A percentile compares a stretch with the other conserved stretches of the same genome.
Evolutionary conservation across 2,113 vertebrate genomes (phyloP).

Genomic region (Cephalopterus ornatus): DNA sequence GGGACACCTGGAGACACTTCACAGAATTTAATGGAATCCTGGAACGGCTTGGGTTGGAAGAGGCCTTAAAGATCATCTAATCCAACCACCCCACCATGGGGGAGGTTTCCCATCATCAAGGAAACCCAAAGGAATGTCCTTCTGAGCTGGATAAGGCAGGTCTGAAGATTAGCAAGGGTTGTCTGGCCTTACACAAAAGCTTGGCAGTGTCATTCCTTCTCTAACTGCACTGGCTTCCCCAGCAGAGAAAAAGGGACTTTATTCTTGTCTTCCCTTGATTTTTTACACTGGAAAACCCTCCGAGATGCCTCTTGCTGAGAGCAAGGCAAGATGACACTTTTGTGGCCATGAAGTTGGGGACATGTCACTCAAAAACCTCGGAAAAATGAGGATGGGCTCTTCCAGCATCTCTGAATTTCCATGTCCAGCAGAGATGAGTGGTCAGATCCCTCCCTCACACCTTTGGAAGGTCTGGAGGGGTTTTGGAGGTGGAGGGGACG

Average conservation of each 20-base stretch:
- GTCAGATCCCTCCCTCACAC: neutral
- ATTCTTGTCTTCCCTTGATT: rapidly evolving
- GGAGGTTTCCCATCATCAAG: neutral
- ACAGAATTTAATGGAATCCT: neutral
- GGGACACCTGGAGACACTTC: too few relatives aligned
- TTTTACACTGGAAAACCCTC: neutral
- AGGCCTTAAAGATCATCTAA: neutral
- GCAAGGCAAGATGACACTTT: neutral
- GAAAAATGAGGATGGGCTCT: neutral
- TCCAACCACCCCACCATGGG: neutral
- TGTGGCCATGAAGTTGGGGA: rapidly evolving
- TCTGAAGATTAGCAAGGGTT: neutral
- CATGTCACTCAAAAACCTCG: neutral
- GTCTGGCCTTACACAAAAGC: neutral
- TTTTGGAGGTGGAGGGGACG: neutral
- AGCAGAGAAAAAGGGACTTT: neutral
- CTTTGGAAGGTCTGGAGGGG: neutral
- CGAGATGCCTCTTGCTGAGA: neutral
- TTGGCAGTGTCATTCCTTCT: neutral
- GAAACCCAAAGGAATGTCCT: neutral
- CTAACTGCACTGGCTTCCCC: neutral
- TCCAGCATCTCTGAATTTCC: neutral
- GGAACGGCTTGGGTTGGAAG: neutral
- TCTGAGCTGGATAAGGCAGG: neutral
- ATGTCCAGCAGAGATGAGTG: rapidly evolving